Conservation (phyloP, 2,113 vertebrate species). For the Chlorodrepanis virens region DNA sequence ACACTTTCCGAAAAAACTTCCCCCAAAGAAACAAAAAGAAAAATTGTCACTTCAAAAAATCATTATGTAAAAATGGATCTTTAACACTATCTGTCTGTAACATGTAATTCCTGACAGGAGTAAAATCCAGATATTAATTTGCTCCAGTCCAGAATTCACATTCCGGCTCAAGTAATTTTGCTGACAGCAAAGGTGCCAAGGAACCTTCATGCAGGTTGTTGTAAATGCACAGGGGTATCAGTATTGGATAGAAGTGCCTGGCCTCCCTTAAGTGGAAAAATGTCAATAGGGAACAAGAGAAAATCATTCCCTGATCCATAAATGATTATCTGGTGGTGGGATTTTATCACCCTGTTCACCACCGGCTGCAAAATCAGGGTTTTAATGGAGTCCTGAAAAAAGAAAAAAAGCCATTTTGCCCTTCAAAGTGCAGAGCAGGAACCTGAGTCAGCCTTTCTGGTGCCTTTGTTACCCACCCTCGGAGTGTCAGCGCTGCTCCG, state of each 20-base stretch:
- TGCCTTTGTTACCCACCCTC: background rate
- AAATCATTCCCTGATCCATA: constrained; percentile 86
- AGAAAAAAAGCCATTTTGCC: background rate
- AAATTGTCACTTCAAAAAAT: background rate
- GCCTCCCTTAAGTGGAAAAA: constrained; percentile 65
- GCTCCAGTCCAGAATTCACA: background rate
- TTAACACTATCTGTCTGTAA: background rate
- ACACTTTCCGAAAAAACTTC: background rate
- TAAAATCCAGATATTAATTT: background rate
- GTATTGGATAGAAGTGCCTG: constrained; percentile 80
- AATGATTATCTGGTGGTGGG: constrained; percentile 69
- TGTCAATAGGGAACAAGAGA: constrained; percentile 77
- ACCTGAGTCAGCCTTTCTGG: background rate
- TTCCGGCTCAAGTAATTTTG: background rate
- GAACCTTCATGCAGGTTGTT: background rate
- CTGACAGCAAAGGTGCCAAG: background rate
- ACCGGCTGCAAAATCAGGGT: constrained; percentile 43
- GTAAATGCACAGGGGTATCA: constrained; percentile 63
- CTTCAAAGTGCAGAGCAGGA: background rate
- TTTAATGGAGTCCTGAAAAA: constrained; percentile 1
- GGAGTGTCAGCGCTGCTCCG: background rate
- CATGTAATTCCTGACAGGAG: background rate
- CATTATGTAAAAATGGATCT: background rate
- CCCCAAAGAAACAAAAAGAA: background rate
- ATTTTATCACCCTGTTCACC: constrained; percentile 43